Evolutionary conservation across 2,113 vertebrate genomes (phyloP), one percentile per base, ranked within the genome.

Genomic region (Asarcornis scutulata): DNA sequence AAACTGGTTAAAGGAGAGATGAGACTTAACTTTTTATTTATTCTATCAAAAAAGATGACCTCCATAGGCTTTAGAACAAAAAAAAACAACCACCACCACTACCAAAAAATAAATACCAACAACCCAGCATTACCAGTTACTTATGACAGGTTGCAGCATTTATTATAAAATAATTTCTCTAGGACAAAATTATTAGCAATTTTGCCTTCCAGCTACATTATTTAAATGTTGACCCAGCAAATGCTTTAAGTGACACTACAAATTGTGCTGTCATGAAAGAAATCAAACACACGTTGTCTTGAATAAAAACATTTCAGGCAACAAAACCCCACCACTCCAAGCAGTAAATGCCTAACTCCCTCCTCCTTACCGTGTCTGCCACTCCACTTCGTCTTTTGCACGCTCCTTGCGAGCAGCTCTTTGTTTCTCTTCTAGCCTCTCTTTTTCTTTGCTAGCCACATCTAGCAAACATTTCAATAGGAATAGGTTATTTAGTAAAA

Each of bases 401-500:
- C 99, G 98, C 21, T 99, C 98, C 96, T 98, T 99, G 62, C 99
- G 98, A 87, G 99, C 97, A 20, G 98, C 97, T 97, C 99, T 98
- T 96, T 99, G 99, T 73, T 99, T 99, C 91, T 99, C 99, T 94
- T 99, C 99, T 90, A 99, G 97, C 50, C 99, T 97, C 95, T 99
- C 99, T 92, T 99, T 99, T 96, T 99, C 98, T 80, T 90, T 98
- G 90, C 99, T 99, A 64, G 99, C 99, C 95, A 99, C 95, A 75
- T 99, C 99, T 99, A 93, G 68, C 38, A 93, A 86, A 88, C 17
- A 73, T 80, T 83, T 55, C 17, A 83, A 97, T 42, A 93, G 59
- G 77, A 91, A 92, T 0, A 11, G 31, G 60, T 83, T 81, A 92
- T 48, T 96, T 58, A 25, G 82, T 15, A 88, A 90, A 96, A 90